These are phyloP conservation scores for Megaptera novaeangliae DNA, from an alignment of 2,113 vertebrate genomes.

Conservation along the genomic window DNA sequence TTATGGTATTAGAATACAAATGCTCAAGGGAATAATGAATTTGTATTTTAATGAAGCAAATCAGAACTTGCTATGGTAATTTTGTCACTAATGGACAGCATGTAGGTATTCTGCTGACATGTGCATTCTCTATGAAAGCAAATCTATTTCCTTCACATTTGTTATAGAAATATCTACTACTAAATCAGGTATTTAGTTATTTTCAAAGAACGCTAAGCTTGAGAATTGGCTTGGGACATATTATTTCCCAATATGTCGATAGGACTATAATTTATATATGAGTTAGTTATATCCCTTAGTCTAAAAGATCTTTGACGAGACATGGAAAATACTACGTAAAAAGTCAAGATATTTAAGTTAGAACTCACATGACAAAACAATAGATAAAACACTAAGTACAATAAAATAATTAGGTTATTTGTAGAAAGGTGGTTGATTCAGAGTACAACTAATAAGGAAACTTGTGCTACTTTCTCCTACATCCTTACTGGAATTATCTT, in stretches of 20 bases:
- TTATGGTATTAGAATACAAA: not conserved
- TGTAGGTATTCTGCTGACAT: not conserved
- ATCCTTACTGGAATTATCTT: not conserved
- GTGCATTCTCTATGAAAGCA: not conserved
- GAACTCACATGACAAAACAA: not conserved
- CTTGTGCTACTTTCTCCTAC: not conserved
- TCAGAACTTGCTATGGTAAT: not conserved
- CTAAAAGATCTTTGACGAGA: not conserved
- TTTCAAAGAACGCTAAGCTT: not conserved
- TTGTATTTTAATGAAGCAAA: not conserved
- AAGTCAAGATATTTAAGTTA: slow-evolving; percentile 12
- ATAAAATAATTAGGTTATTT: slow-evolving; percentile 40
- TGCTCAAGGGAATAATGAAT: not conserved
- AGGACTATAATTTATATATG: not conserved
- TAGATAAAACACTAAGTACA: not conserved
- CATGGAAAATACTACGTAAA: slow-evolving; percentile 1
- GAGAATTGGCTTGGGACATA: not conserved
- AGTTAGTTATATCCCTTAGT: not conserved
- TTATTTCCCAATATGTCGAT: not conserved
- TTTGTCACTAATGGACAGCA: not conserved
- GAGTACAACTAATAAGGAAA: not conserved
- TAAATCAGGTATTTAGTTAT: not conserved
- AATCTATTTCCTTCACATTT: not conserved
- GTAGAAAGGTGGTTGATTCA: slow-evolving; percentile 5
- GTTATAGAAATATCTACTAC: not conserved